These are phyloP conservation scores for Mya arenaria DNA, from an alignment of 1,140 invertebrate species.

Conservation along the genomic window DNA sequence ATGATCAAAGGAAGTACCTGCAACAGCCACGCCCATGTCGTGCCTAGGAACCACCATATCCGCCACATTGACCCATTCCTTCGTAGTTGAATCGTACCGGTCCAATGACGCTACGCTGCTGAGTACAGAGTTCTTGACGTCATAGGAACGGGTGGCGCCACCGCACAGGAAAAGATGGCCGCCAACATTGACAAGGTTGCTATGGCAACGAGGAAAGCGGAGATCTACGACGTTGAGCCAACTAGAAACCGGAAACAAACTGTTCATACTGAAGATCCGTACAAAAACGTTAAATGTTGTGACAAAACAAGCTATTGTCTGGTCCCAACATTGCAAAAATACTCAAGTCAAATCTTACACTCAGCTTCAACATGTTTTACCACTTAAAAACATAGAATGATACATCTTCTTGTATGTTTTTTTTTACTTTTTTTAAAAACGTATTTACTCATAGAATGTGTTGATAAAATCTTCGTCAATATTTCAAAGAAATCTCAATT, in stretches of 20 bases:
- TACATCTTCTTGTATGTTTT: too few species aligned
- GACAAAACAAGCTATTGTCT: too few species aligned
- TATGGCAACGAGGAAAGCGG: constrained; percentile 51
- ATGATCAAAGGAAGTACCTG: constrained; percentile 46
- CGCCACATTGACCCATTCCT: constrained; percentile 51
- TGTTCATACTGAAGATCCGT: too few species aligned
- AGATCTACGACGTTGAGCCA: constrained; percentile 45
- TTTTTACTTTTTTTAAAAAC: too few species aligned
- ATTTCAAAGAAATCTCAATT: too few species aligned
- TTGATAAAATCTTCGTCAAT: too few species aligned
- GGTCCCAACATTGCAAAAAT: too few species aligned
- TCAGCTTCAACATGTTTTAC: too few species aligned
- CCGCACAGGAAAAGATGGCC: constrained; percentile 56
- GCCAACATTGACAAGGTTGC: constrained; percentile 40
- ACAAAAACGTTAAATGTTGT: too few species aligned
- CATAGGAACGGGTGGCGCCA: constrained; percentile 42
- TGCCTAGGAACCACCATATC: constrained; percentile 57
- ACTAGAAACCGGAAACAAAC: constrained; percentile 42
- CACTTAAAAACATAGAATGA: too few species aligned
- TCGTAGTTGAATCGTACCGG: constrained; percentile 30
- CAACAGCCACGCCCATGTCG: constrained; percentile 54
- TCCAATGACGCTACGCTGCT: constrained; percentile 51
- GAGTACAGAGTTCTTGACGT: constrained; percentile 14
- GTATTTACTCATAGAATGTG: too few species aligned
- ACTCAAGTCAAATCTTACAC: too few species aligned